Evolutionary conservation across 2,888 invertebrate genomes (phyloP).

Genomic region (Diabrotica balteata): DNA sequence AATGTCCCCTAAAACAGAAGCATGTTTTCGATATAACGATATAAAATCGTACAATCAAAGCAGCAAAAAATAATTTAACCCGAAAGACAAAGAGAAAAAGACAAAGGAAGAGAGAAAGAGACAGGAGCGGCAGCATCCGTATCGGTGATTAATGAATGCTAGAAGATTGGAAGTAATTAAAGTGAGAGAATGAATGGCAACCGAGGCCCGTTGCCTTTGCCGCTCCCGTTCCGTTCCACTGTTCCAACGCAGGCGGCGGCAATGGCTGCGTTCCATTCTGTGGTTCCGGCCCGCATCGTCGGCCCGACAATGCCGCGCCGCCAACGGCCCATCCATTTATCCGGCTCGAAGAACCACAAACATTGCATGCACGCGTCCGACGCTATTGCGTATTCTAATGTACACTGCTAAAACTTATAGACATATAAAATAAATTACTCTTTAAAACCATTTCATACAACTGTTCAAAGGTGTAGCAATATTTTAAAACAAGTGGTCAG

Average conservation of each 20-base stretch:
- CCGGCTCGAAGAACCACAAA: constrained; percentile 14
- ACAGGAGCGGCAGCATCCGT: constrained; percentile 45
- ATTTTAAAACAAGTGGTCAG: no score
- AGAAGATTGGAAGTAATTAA: constrained; percentile 63
- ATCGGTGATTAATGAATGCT: constrained; percentile 61
- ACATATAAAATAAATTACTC: no score
- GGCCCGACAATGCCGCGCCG: constrained; percentile 51
- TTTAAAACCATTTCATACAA: no score
- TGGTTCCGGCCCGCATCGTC: constrained; percentile 57
- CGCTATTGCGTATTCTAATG: neutral
- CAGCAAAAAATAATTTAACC: constrained; percentile 2
- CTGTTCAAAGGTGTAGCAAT: no score
- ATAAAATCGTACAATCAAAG: constrained; percentile 1
- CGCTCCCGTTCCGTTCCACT: constrained; percentile 56
- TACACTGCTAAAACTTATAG: no score
- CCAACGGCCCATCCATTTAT: constrained; percentile 48
- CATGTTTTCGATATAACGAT: no score
- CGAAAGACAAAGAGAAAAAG: constrained; percentile 3
- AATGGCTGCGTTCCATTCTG: constrained; percentile 43
- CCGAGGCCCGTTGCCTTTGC: constrained; percentile 15
- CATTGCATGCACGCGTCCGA: constrained; percentile 9
- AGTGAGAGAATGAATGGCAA: constrained; percentile 62
- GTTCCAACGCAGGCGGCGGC: constrained; percentile 18
- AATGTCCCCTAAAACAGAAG: no score
- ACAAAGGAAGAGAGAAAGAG: constrained; percentile 16